Percentiles rank a stretch among this genome's conserved stretches.
Conservation (phyloP, 2,888 invertebrate genomes). For the Lycaena phlaeas region DNA sequence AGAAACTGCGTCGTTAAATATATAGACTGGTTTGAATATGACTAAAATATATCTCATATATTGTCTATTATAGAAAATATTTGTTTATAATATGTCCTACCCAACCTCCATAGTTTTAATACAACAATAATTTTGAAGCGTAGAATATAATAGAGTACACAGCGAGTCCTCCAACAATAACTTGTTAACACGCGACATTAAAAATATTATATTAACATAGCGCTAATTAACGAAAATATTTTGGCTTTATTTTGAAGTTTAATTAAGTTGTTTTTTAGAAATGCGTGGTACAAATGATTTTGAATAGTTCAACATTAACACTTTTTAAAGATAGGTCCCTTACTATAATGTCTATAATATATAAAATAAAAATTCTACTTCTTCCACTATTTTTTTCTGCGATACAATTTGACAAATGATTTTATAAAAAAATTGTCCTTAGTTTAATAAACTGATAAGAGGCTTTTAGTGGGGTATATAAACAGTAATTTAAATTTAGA, state of each 20-base stretch:
- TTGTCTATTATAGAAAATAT: neutral
- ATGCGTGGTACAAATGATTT: neutral
- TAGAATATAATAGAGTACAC: too few species aligned
- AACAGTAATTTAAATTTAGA: too few species aligned
- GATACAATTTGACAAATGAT: too few species aligned
- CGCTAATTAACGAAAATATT: neutral
- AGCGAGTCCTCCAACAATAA: conserved; percentile 3
- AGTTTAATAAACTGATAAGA: too few species aligned
- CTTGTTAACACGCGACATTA: conserved; percentile 1
- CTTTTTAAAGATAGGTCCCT: neutral
- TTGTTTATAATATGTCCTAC: too few species aligned
- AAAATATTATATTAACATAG: conserved; percentile 1
- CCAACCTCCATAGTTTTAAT: too few species aligned
- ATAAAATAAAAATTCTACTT: too few species aligned
- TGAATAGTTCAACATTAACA: neutral
- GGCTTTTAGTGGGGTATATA: too few species aligned
- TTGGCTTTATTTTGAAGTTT: neutral
- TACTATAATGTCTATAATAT: neutral
- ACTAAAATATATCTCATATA: neutral
- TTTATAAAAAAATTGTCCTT: too few species aligned
- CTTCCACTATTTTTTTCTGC: too few species aligned
- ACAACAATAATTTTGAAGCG: too few species aligned
- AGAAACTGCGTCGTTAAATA: conserved; percentile 41
- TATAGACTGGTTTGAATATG: conserved; percentile 2
- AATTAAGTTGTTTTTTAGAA: conserved; percentile 1